These are phyloP conservation scores for Percina caprodes DNA, from an alignment of 2,113 vertebrate species.

Conservation along the genomic window DNA sequence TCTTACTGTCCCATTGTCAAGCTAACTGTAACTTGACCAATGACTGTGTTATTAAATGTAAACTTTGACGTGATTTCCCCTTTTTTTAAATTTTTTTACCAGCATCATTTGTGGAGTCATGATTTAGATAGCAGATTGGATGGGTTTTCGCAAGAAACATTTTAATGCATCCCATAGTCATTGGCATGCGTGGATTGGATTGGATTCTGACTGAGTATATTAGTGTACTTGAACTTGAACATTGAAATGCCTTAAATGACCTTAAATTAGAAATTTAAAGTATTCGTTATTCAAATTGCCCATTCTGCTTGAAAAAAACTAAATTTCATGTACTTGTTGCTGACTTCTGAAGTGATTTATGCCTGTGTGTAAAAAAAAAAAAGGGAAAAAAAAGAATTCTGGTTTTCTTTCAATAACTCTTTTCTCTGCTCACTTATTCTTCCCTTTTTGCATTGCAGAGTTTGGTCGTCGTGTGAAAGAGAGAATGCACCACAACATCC, in stretches of 20 bases:
- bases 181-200: conserved; percentile 59
- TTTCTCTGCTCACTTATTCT: neutral
- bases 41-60: conserved; percentile 6
- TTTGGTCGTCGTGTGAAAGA: conserved; percentile 96
- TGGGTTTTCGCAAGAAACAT: conserved; percentile 37
- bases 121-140: conserved; percentile 16
- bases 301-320: conserved; percentile 36
- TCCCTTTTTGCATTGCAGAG: conserved; percentile 82
- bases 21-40: conserved; percentile 30
- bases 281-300: conserved; percentile 44
- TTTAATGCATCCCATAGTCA: conserved; percentile 56
- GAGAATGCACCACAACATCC: conserved; percentile 98
- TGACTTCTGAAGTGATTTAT: conserved; percentile 22
- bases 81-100: conserved; percentile 1
- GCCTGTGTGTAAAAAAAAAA: too few species aligned
- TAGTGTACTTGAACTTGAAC: neutral
- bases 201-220: conserved; percentile 26
- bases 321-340: conserved; percentile 19
- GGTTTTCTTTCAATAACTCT: conserved; percentile 25
- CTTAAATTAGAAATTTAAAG: neutral
- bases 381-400: neutral
- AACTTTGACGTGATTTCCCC: neutral
- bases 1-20: conserved; percentile 28
- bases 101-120: conserved; percentile 22
- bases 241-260: conserved; percentile 6